Conservation (phyloP, 2,888 invertebrate genomes). For the Nemotelus pantherinus region DNA sequence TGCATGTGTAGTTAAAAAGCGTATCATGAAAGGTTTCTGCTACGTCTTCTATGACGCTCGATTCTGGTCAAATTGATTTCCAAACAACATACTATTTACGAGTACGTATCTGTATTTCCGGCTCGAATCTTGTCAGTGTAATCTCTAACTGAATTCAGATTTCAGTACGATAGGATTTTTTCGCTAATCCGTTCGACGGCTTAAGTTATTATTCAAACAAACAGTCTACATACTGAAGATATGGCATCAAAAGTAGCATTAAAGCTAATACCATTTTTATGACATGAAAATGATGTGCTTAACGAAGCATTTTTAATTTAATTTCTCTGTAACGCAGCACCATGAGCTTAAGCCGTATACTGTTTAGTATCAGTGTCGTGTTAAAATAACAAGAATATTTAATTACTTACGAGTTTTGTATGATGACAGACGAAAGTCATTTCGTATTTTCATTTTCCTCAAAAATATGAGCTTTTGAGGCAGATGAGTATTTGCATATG, state of each 20-base stretch:
- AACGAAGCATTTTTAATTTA: conserved; percentile 21
- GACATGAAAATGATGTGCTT: conserved; percentile 16
- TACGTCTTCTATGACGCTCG: too few species aligned
- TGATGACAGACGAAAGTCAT: conserved; percentile 21
- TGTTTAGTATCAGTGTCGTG: conserved; percentile 24
- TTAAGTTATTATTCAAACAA: too few species aligned
- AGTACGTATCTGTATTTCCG: too few species aligned
- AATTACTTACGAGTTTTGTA: conserved; percentile 18
- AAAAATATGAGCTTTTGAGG: neutral
- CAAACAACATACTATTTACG: too few species aligned
- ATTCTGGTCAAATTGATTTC: too few species aligned
- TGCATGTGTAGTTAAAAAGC: too few species aligned
- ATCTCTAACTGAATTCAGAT: too few species aligned
- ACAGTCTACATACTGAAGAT: neutral
- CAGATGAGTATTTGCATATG: neutral
- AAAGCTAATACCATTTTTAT: conserved; percentile 15
- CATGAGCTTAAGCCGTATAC: conserved; percentile 15
- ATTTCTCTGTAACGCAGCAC: conserved; percentile 12
- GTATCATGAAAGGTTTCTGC: too few species aligned
- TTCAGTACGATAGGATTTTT: too few species aligned
- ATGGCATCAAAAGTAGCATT: conserved; percentile 14
- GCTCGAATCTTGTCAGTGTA: too few species aligned
- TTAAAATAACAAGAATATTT: conserved; percentile 25
- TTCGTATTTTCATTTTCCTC: neutral
- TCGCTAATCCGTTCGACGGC: too few species aligned